Evolutionary conservation across 2,113 vertebrate species (phyloP).

Genomic region (Lepisosteus oculatus): DNA sequence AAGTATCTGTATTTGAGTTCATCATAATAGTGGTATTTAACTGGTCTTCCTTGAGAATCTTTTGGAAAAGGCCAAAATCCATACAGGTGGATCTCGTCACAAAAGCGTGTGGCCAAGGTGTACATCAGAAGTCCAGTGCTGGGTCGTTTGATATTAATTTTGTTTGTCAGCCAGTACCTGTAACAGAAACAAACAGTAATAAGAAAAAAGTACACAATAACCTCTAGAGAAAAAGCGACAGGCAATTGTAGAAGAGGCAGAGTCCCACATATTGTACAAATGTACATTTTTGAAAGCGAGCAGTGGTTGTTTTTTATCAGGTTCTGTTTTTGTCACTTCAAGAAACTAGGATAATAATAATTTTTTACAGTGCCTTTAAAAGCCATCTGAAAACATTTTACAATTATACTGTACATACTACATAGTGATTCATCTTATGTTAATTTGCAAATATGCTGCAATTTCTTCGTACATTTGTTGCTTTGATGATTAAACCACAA

Average conservation of each 20-base stretch:
- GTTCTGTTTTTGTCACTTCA: no score
- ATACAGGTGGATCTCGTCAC: constrained; percentile 84
- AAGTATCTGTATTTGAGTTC: constrained; percentile 83
- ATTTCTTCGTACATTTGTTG: no score
- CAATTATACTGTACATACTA: no score
- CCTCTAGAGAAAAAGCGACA: neutral
- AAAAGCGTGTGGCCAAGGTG: constrained; percentile 82
- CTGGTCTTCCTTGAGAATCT: constrained; percentile 74
- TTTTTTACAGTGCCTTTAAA: no score
- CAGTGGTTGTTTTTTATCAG: no score
- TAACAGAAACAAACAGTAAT: constrained; percentile 35
- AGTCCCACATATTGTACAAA: no score
- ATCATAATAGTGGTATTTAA: constrained; percentile 89
- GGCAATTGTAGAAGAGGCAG: neutral
- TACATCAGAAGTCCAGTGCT: constrained; percentile 89
- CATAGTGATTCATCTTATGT: no score
- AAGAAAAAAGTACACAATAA: neutral
- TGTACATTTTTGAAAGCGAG: no score
- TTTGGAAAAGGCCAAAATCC: constrained; percentile 89
- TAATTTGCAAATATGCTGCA: no score
- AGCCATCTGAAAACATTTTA: no score
- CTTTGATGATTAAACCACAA: no score
- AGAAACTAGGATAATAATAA: no score
- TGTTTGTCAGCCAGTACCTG: constrained; percentile 87
- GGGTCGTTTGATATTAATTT: constrained; percentile 83